Evolutionary conservation across 2,113 vertebrate species (phyloP).

Genomic region (Sceloporus tristichus): DNA sequence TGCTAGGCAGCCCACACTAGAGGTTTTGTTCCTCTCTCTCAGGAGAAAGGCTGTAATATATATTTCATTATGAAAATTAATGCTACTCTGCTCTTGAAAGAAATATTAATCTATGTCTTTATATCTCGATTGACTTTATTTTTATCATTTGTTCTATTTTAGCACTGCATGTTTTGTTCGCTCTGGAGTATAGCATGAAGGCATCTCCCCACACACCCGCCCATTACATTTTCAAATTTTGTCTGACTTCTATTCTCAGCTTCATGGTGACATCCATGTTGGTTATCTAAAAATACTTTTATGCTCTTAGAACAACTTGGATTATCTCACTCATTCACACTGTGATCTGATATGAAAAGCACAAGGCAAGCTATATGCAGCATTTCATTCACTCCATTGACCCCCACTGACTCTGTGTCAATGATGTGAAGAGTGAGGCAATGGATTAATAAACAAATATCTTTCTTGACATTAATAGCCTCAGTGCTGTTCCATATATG

Average conservation of each 20-base stretch:
- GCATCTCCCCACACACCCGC: background rate
- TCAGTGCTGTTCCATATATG: background rate
- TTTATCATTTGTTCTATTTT: conserved; percentile 65
- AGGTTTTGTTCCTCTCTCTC: conserved; percentile 58
- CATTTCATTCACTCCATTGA: background rate
- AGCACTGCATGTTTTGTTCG: conserved; percentile 62
- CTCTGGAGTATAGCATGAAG: conserved; percentile 55
- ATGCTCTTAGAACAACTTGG: background rate
- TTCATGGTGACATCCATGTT: background rate
- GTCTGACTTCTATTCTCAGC: background rate
- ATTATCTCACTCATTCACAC: background rate
- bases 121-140: conserved; percentile 71
- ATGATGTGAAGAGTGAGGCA: background rate
- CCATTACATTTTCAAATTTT: background rate
- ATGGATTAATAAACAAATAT: background rate
- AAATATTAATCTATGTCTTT: conserved; percentile 62
- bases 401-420: too few relatives aligned
- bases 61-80: conserved; percentile 59
- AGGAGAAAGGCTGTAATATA: conserved; percentile 48
- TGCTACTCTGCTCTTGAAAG: conserved; percentile 48
- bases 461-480: background rate
- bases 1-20: conserved; percentile 76
- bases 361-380: background rate
- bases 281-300: background rate
- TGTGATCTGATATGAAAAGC: background rate